Evolutionary conservation across 2,113 vertebrate species (phyloP), one percentile per base, ranked within the genome.

Genomic region (Pteronura brasiliensis): DNA sequence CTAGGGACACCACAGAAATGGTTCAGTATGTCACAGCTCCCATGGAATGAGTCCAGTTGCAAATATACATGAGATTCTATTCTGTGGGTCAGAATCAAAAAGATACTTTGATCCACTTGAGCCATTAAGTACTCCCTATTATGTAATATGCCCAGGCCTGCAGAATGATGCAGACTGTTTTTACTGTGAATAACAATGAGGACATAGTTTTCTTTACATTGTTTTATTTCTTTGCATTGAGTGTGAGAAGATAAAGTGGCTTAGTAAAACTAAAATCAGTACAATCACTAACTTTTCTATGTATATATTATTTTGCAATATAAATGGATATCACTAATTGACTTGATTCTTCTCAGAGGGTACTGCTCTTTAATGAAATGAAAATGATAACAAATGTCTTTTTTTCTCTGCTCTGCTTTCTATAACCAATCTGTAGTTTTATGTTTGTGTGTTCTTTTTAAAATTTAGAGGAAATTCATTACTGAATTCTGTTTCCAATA

Each of bases 371-470:
- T 97, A 96, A 97, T 67, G 80, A 96, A 93, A 97, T 29, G 61
- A 83, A 97, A 97, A 96, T 76, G 95, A 36, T 84, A 96, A 81
- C 97, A 98, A 96, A 93, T 61, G 74, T 6, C 31, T 90, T 97
- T 98, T 98, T 97, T 93, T 57, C 95, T 34, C 91, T 67, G 91
- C 93, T 95, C 52, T 18, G 52, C 96, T 97, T 87, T 92, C 97
- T 31, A 31, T 65, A 65, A 65, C 29, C 63, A 65, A 65, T 15
- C 31, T 7, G 14, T 34, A 31, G 31, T 67, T 98, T 97, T 95
- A 95, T 97, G 93, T 92, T 61, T 95, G 8, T 94, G 63, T 27
- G 6, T 93, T 97, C 89, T 98, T 97, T 97, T 76, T 99, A 55
- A 93, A 96, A 90, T 89, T 94, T 69, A 77, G 77, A 92, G 95